Base-by-base conservation (phyloP, 2,888 invertebrate genomes). In the Caenorhabditis macrosperma region DNA sequence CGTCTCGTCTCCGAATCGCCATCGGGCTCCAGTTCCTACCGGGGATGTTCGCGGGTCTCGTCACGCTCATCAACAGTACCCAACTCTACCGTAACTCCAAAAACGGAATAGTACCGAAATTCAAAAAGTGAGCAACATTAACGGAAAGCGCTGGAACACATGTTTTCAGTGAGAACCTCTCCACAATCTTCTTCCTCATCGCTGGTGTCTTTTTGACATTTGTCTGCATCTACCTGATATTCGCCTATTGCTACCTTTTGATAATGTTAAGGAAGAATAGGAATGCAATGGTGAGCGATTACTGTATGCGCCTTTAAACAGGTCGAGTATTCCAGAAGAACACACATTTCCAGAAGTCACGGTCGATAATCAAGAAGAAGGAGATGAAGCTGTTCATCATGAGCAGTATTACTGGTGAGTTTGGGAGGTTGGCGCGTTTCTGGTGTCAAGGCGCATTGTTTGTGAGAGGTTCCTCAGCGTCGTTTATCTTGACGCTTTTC, bases 311-410 rank as follows among this genome's bases (percentile, higher is more conserved):
- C n/a, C n/a, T n/a, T n/a, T n/a, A n/a, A 57, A 38, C 38, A 1
- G 6, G n/a, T 52, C 9, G 35, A 38, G 15, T 15, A 3, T 54
- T 64, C 33, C 59, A 75, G 74, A 75, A 75, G 52, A 44, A 60
- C 30, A 52, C 66, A 4, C 57, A 66, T 9, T 41, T 61, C 7
- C 60, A 52, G 55, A 75, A 67, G 28, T 59, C 69, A 1, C 20
- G 50, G 12, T 52, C 54, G 4, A 20, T 46, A 22, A 61, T 61
- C 20, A 59, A 57, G 17, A 67, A 61, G 15, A 55, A 59, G n/a
- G 75, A 75, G 54, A 44, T 57, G 44, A 75, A 75, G 22, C 20
- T 75, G 52, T 75, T 75, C 35, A 66, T 75, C 4, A 75, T 75
- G 75, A 67, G 67, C 20, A 75, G 60, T 54, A 67, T 66, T 7